Base-by-base conservation (phyloP, 2,797 vertebrate genomes). In the Tragopan temminckii region DNA sequence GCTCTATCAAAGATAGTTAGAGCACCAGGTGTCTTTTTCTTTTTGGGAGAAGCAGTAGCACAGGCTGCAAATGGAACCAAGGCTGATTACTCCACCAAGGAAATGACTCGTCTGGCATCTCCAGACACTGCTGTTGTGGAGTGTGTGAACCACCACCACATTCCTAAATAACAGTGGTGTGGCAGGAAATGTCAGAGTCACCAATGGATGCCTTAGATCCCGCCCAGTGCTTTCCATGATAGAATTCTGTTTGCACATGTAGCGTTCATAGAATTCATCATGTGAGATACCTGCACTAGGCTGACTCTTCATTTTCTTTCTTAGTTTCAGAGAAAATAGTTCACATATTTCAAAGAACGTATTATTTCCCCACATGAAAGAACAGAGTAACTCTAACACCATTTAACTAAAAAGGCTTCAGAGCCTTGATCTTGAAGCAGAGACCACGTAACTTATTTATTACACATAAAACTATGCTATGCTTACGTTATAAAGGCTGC, bases 381-480 rank as follows among this genome's bases (percentile, higher is more conserved):
- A 84, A 57, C 0, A 92, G 76, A 93, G 85, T 68, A 82, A 78
- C 16, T 58, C 16, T 25, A 50, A 29, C 59, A 86, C 27, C 40
- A 15, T 75, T 82, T 76, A 40, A 84, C 33, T 90, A 80, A 86
- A 90, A 92, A 92, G 67, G n/a, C 80, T 96, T 85, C 45, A 79
- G 70, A 85, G 57, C 55, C 53, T 82, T 92, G 80, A 88, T 90
- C 75, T 90, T 81, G 59, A 95, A 95, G 81, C 14, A 70, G 70
- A 71, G 74, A 76, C 43, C 83, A 90, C 79, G 77, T 85, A 88
- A 93, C 67, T 95, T 94, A 72, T 81, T 95, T 96, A 94, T 77
- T 80, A 90, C 74, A 70, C 48, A 95, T 85, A 95, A 81, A 96
- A 38, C 77, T 76, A 24, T 74, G 89, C 80, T 72, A 74, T 81